These are phyloP conservation scores for Psilanteris sp. DNA, from an alignment of 1,140 invertebrate genomes.

Conservation along the genomic window DNA sequence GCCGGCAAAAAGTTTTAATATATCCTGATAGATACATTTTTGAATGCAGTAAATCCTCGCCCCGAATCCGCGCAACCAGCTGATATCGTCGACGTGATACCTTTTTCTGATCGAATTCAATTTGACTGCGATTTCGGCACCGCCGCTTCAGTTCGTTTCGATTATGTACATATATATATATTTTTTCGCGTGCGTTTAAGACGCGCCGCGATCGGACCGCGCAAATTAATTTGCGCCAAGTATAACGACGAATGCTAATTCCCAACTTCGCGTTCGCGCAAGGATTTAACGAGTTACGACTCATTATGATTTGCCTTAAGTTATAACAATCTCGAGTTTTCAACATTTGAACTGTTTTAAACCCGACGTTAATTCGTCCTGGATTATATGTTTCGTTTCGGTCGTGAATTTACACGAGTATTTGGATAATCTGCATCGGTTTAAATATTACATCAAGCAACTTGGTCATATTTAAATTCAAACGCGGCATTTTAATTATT, in stretches of 20 bases:
- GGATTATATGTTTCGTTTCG: slow-evolving; percentile 2
- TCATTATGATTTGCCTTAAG: slow-evolving; percentile 24
- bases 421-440: no score
- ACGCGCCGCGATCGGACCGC: slow-evolving; percentile 25
- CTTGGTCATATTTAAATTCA: no score
- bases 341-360: no score
- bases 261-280: neutral
- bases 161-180: no score
- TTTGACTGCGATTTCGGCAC: neutral
- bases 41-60: no score
- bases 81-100: neutral
- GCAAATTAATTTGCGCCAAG: slow-evolving; percentile 31
- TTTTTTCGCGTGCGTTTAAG: slow-evolving; percentile 6
- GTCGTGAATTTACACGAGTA: neutral
- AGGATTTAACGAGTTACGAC: no score
- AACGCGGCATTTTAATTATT: no score
- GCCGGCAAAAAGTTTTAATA: slow-evolving; percentile 46
- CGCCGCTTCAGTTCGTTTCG: slow-evolving; percentile 1
- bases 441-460: no score
- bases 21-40: slow-evolving; percentile 49
- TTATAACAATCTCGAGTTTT: slow-evolving; percentile 17
- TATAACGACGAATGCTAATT: slow-evolving; percentile 22
- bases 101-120: neutral
- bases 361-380: slow-evolving; percentile 1
- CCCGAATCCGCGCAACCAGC: neutral